Conservation (phyloP, 2,888 invertebrate genomes). For the Tenthredo amoena region DNA sequence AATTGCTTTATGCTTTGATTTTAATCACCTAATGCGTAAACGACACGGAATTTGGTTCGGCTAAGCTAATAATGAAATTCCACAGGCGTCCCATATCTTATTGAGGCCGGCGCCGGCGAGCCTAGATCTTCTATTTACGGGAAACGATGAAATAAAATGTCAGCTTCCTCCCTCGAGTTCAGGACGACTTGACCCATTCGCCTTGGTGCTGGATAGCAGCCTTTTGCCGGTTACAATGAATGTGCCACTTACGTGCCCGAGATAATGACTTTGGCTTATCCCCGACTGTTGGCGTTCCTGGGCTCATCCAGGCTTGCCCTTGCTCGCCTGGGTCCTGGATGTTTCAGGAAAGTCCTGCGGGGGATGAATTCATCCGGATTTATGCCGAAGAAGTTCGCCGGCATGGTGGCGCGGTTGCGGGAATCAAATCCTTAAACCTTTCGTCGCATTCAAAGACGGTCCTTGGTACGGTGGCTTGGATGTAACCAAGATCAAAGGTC, state of each 20-base stretch:
- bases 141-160: conserved; percentile 56
- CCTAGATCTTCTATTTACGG: conserved; percentile 45
- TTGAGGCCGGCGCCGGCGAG: conserved; percentile 54
- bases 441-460: conserved; percentile 25
- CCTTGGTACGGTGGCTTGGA: background rate
- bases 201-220: background rate
- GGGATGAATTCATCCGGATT: conserved; percentile 35
- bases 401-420: background rate
- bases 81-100: conserved; percentile 63
- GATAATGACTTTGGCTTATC: conserved; percentile 34
- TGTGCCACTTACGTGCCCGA: conserved; percentile 48
- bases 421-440: conserved; percentile 21
- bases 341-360: conserved; percentile 8
- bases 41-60: conserved; percentile 54
- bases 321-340: background rate
- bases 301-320: background rate
- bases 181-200: conserved; percentile 30
- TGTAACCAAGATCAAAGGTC: conserved; percentile 14
- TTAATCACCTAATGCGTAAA: conserved; percentile 19
- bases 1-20: background rate
- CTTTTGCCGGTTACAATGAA: conserved; percentile 21
- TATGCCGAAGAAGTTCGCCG: conserved; percentile 9
- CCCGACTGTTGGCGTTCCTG: conserved; percentile 13
- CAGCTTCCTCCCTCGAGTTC: conserved; percentile 55
- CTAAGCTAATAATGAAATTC: conserved; percentile 65